phyloP scores from a whole-genome alignment of 2,888 invertebrate genomes.

The Trachelus troglodyta region DNA sequence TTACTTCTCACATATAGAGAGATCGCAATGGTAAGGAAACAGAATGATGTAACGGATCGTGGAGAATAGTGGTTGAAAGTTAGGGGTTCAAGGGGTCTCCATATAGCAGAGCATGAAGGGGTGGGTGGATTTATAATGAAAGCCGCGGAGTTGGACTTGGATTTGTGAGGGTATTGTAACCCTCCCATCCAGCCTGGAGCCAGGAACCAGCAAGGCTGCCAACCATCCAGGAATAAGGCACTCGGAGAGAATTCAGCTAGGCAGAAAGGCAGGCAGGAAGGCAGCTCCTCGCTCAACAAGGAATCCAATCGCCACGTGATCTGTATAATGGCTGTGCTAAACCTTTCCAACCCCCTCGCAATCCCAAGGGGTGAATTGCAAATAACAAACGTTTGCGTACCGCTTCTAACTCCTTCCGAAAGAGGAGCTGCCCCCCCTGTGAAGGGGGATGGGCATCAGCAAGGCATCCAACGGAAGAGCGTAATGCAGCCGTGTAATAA shows the following conservation, averaged over 20 bases:
- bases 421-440: background rate
- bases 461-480: background rate
- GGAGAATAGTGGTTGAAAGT: constrained; percentile 61
- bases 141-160: constrained; percentile 62
- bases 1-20: constrained; percentile 8
- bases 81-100: constrained; percentile 51
- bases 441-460: background rate
- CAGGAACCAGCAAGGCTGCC: constrained; percentile 21
- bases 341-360: constrained; percentile 49
- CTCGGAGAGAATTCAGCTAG: constrained; percentile 11
- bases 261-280: constrained; percentile 32
- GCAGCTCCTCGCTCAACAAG: constrained; percentile 43
- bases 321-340: constrained; percentile 61
- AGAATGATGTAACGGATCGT: constrained; percentile 62
- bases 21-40: constrained; percentile 37
- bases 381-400: constrained; percentile 58
- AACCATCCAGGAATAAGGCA: constrained; percentile 31
- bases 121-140: constrained; percentile 65
- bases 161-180: constrained; percentile 61
- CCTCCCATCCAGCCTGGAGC: constrained; percentile 36
- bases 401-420: constrained; percentile 38
- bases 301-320: constrained; percentile 65
- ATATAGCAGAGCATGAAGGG: constrained; percentile 24
- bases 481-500: constrained; percentile 19
- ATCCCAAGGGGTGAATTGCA: constrained; percentile 59